Evolutionary conservation across 2,888 invertebrate genomes (phyloP), one percentile per base, ranked within the genome.

Genomic region (Xestoiulus laeticollis): DNA sequence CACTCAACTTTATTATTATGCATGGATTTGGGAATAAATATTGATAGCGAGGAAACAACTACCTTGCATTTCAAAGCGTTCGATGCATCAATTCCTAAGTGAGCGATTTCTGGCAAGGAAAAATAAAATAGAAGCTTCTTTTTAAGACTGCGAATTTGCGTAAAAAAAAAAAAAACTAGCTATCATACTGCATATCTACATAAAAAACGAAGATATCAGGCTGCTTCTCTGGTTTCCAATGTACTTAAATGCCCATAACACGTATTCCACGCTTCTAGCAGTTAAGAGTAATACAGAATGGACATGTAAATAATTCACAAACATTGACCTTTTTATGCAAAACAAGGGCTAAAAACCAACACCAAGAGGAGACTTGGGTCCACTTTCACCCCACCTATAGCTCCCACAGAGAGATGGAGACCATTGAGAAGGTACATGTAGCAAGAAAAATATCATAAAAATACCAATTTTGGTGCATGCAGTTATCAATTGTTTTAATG

Each of bases 1-100:
- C 59, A 59, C n/a, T 59, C 59, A 59, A 59, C 59, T 19, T n/a
- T 59, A 59, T 59, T n/a, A 68, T 26, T 26, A 68, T 68, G 68
- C 68, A 68, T 68, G 68, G 26, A 22, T 68, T 68, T 68, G 12
- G 68, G 22, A 26, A 68, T 68, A 68, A 68, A 68, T 68, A 10
- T 68, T 68, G 68, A 68, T 26, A 26, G n/a, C 68, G 6, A 68
- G 68, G 68, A 22, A 68, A 68, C 68, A 22, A 68, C n/a, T 68
- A 26, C 68, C 26, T 38, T 48, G 48, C 12, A 48, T 48, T 48
- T 48, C 48, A 48, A 48, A 48, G 48, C 48, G 16, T 48, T 10
- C 48, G 48, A 22, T 26, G 26, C 59, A 59, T 19, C 59, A n/a
- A 68, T 68, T 68, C n/a, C 68, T n/a, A 26, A 68, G 68, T 26